Evolutionary conservation across 2,797 vertebrate genomes (phyloP), one percentile per base, ranked within the genome.

Genomic region (Emydoidea blandingii): DNA sequence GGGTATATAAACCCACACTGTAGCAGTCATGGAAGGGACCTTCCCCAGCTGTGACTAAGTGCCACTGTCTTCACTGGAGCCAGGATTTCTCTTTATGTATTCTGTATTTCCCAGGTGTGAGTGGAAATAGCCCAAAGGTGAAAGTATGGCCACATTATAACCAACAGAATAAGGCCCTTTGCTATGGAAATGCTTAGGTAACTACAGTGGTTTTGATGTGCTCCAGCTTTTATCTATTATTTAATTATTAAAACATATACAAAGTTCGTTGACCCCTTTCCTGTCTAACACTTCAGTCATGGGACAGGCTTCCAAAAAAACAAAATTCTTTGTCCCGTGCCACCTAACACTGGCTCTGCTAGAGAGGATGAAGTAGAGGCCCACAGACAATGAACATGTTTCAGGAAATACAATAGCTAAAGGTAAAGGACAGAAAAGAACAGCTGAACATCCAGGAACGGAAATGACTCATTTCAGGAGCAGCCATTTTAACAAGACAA

Each of bases 381-480:
- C 78, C 87, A 84, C 88, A 80, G 85, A 76, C 81, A 79, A 78
- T 0, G 4, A 90, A 23, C 18, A 84, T 65, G 76, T 68, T 59
- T 59, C 92, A 92, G 94, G 94, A 96, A 96, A 92, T 1, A 0
- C 16, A 78, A 62, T 62, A 95, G 95, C 86, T 93, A 96, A 93
- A 72, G 82, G 83, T 18, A 41, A 49, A 57, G 85, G 91, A 52
- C 54, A 65, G 52, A 50, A 57, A 79, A 93, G 74, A 86, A 90
- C 85, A 91, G 93, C 83, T 95, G 92, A 91, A 95, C 85, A 94
- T 90, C 89, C 96, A 94, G 93, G 96, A 96, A 93, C 94, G 85
- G 86, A 95, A 95, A 95, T 93, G 3, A 95, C 81, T 95, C 80
- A 81, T 41, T 31, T 50, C 27, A 34, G 57, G 56, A 80, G 52